Base-by-base conservation (phyloP, 2,888 invertebrate species). In the Tiphia femorata region DNA sequence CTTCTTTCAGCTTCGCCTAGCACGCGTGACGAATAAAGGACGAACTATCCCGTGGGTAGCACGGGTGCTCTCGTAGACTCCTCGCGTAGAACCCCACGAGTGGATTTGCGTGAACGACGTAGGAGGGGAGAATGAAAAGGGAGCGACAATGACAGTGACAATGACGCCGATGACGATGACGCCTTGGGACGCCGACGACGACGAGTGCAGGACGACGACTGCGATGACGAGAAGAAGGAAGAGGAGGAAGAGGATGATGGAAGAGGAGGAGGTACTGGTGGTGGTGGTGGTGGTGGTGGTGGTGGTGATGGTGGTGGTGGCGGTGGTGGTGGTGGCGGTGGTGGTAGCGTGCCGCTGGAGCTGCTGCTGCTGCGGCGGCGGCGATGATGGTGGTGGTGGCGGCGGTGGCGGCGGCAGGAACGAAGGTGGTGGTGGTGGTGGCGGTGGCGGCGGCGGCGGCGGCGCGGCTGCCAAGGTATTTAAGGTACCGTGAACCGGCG, bases 401-500 rank as follows among this genome's bases (percentile, higher is more conserved):
- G 37, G 27, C 12, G 47, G 35, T 21, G 29, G 47, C 33, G 44
- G 25, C 25, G 49, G 46, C 41, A 35, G 48, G 17, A 40, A 21
- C 33, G 55, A 42, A 21, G 56, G 42, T 49, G 52, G 40, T 35
- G 62, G 43, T 12, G 58, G 52, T 44, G 58, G 55, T 27, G 59
- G 62, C 16, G 58, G 49, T n/a, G 58, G 52, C 16, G 52, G 49
- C 29, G 54, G 70, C 52, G 64, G 70, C 72, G 76, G 75, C 87
- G 87, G 86, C 87, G 84, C 85, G 82, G 81, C 70, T 67, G 70
- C 76, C 79, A 82, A 82, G 85, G 85, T 87, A 87, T 87, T 87
- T 87, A 87, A 87, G 87, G 85, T 86, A 85, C 85, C 85, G 85
- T 84, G 85, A 85, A 85, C 82, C 84, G 84, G 85, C 86, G 85